Evolutionary conservation across 2,797 vertebrate genomes (phyloP).

Genomic region (Coregonus sp.): DNA sequence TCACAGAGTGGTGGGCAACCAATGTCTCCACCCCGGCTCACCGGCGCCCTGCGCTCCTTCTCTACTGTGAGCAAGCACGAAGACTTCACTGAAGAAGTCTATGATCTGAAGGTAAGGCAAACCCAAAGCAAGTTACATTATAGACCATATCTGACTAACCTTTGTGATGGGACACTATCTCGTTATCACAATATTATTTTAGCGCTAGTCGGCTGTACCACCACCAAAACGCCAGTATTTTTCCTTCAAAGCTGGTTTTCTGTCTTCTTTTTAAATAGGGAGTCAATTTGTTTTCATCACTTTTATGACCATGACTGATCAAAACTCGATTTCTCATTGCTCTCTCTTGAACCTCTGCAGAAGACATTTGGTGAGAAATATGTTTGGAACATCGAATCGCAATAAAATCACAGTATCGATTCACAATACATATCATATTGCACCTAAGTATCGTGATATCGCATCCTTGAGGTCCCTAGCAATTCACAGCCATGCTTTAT

Average conservation of each 20-base stretch:
- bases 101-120: slow-evolving; percentile 77
- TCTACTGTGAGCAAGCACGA: slow-evolving; percentile 86
- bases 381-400: too few species aligned
- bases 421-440: too few species aligned
- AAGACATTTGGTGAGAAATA: too few species aligned
- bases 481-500: too few species aligned
- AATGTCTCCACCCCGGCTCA: slow-evolving; percentile 85
- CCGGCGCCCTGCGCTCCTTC: slow-evolving; percentile 83
- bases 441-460: too few species aligned
- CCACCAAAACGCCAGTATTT: too few species aligned
- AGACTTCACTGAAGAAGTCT: slow-evolving; percentile 78
- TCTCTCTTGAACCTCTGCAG: neutral
- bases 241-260: too few species aligned
- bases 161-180: neutral
- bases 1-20: slow-evolving; percentile 74
- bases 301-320: neutral
- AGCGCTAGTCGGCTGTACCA: too few species aligned
- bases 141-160: neutral
- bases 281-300: neutral
- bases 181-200: neutral
- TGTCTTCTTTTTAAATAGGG: too few species aligned
- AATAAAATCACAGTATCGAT: too few species aligned
- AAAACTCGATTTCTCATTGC: neutral
- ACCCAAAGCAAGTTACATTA: neutral
- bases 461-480: too few species aligned